A percentile compares a stretch with the other conserved stretches of the same genome.
These are phyloP conservation scores for Micropoecilia bifurca DNA, from an alignment of 2,797 vertebrate species.

Conservation along the genomic window DNA sequence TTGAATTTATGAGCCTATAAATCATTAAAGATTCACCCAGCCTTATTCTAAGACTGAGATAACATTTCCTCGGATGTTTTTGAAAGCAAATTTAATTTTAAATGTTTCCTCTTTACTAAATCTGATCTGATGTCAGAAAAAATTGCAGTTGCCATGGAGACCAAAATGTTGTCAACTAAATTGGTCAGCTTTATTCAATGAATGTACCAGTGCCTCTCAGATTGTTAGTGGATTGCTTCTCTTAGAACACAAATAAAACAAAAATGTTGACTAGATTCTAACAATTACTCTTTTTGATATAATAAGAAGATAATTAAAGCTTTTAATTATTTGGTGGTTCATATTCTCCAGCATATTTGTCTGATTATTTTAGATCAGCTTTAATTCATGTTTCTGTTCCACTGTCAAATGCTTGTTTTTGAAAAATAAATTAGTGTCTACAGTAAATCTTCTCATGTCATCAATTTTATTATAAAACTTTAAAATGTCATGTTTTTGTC, in stretches of 20 bases:
- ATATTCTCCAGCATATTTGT: neutral
- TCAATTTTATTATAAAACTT: neutral
- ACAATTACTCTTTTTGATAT: neutral
- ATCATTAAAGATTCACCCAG: neutral
- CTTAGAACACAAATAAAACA: neutral
- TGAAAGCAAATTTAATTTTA: neutral
- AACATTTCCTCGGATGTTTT: neutral
- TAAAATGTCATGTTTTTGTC: neutral
- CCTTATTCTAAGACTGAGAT: neutral
- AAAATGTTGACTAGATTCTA: neutral
- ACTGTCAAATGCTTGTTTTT: neutral
- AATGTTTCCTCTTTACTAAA: neutral
- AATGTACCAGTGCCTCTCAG: neutral
- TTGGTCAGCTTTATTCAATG: neutral
- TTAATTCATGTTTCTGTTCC: neutral
- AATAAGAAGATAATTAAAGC: neutral
- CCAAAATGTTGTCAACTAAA: neutral
- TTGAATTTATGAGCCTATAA: neutral
- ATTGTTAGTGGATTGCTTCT: neutral
- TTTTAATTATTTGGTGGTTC: neutral
- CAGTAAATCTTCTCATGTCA: neutral
- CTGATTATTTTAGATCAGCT: neutral
- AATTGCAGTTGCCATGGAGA: neutral
- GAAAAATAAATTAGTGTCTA: neutral
- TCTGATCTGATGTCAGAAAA: neutral